phyloP scores from a whole-genome alignment of 2,113 vertebrate genomes.

The Mionectes macconnelli region DNA sequence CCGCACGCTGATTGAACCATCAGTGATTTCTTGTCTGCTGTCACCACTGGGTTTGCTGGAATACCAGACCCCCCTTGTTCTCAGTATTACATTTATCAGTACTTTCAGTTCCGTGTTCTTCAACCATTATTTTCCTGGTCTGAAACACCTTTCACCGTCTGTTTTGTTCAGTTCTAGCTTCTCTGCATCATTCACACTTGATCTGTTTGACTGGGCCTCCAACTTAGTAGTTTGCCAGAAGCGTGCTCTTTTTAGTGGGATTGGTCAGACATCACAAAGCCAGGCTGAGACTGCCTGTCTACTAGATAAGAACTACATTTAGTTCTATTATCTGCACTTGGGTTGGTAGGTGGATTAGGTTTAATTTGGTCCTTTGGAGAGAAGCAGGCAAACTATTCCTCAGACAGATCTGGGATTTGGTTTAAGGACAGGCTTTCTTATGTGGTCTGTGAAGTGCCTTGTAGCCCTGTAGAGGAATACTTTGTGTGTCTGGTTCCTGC shows the following conservation, averaged over 20 bases:
- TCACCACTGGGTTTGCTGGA: not conserved
- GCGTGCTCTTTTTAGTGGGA: not conserved
- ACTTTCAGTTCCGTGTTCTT: not conserved
- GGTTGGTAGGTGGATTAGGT: not conserved
- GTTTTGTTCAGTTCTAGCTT: not conserved
- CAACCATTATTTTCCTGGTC: not conserved
- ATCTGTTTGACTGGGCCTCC: not conserved
- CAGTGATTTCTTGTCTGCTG: not conserved
- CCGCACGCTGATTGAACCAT: not conserved
- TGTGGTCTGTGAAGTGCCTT: not conserved
- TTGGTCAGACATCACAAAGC: not conserved
- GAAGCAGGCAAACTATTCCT: not conserved
- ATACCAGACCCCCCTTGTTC: not conserved
- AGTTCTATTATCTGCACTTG: not conserved
- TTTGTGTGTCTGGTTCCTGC: conserved; percentile 2
- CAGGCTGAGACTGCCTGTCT: not conserved
- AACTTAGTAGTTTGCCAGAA: not conserved
- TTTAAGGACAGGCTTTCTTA: not conserved
- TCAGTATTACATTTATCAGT: not conserved
- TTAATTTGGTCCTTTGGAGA: conserved; percentile 1
- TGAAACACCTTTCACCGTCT: not conserved
- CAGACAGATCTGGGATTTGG: conserved; percentile 1
- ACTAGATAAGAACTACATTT: conserved; percentile 5
- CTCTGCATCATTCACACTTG: not conserved
- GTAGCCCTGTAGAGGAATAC: conserved; percentile 4